phyloP scores from a whole-genome alignment of 2,888 invertebrate species.

The Anoncus sp. region DNA sequence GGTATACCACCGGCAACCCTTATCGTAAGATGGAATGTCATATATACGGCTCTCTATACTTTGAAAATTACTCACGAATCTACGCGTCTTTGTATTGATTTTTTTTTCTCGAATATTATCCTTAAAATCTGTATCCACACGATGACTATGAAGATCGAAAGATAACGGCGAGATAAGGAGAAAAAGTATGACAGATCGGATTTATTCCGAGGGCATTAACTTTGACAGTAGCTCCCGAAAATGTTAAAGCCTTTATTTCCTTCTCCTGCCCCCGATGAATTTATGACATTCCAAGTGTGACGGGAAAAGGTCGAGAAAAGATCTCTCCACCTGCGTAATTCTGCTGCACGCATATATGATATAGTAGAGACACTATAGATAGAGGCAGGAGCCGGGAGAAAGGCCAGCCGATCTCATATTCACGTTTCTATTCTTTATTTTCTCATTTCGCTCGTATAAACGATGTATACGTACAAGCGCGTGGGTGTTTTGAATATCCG shows the following conservation, averaged over 20 bases:
- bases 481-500: neutral
- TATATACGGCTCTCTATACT: neutral
- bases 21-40: neutral
- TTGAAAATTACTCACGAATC: constrained; percentile 36
- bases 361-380: constrained; percentile 8
- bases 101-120: constrained; percentile 32
- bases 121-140: constrained; percentile 4
- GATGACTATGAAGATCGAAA: neutral
- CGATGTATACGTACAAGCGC: neutral
- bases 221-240: constrained; percentile 20
- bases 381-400: neutral
- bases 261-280: constrained; percentile 12
- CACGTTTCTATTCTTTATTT: constrained; percentile 35
- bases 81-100: constrained; percentile 42
- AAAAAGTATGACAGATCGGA: constrained; percentile 14
- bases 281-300: constrained; percentile 50
- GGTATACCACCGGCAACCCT: neutral
- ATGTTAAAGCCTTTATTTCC: constrained; percentile 2
- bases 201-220: neutral
- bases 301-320: constrained; percentile 44
- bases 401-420: constrained; percentile 43
- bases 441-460: constrained; percentile 41
- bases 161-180: neutral
- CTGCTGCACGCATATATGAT: constrained; percentile 30
- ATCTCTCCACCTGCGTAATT: constrained; percentile 4